phyloP scores from a whole-genome alignment of 2,888 invertebrate genomes.

The Caenorhabditis drosophilae region DNA sequence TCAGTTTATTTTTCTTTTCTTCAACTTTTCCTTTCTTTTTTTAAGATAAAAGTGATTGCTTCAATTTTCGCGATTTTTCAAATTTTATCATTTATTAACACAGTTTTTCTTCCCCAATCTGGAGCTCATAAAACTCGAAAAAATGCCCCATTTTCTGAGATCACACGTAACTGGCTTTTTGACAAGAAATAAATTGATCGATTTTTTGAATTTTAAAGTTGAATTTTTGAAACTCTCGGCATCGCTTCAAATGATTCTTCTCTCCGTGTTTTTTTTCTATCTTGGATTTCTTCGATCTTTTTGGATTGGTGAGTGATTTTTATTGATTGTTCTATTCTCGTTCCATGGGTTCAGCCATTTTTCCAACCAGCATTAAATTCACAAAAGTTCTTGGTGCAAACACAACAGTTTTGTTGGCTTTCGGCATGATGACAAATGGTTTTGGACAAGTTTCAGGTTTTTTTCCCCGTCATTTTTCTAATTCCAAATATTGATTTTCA shows the following conservation, averaged over 20 bases:
- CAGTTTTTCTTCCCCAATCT: constrained; percentile 2
- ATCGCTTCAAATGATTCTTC: constrained; percentile 14
- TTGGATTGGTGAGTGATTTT: constrained; percentile 15
- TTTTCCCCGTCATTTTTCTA: neutral
- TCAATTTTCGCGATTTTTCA: constrained; percentile 3
- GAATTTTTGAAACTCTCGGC: constrained; percentile 17
- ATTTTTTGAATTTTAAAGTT: no score
- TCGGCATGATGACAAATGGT: constrained; percentile 25
- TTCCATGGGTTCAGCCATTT: constrained; percentile 10
- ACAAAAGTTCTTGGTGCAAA: constrained; percentile 21
- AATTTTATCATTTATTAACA: constrained; percentile 7
- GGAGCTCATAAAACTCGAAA: constrained; percentile 1
- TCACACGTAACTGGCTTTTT: no score
- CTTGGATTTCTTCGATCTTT: constrained; percentile 31
- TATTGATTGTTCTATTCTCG: neutral
- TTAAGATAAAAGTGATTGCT: constrained; percentile 7
- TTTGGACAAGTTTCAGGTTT: constrained; percentile 17
- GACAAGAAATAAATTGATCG: no score
- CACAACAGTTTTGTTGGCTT: constrained; percentile 22
- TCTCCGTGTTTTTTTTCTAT: constrained; percentile 23
- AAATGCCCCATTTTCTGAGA: no score
- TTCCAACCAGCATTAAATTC: constrained; percentile 34
- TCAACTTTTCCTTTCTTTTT: no score
- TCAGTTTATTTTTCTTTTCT: neutral
- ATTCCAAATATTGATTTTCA: constrained; percentile 1